phyloP scores from a whole-genome alignment of 1,140 invertebrate species.

The Drosophila bipectinata region DNA sequence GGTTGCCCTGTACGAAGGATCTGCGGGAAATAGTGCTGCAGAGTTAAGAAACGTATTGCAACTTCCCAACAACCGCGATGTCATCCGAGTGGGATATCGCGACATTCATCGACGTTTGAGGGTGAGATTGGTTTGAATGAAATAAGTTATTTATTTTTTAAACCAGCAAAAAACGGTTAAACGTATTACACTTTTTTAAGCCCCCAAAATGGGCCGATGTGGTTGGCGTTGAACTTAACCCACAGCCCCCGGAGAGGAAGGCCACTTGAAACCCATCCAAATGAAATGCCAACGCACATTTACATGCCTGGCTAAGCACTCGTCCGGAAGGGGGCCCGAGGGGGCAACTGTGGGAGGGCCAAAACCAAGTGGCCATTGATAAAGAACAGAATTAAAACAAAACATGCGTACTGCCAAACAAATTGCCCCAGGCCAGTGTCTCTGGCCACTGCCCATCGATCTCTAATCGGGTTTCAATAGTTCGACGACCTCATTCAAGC shows the following conservation, averaged over 20 bases:
- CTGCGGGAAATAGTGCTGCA: slow-evolving; percentile 87
- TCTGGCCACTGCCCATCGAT: slow-evolving; percentile 40
- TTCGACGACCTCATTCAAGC: slow-evolving; percentile 60
- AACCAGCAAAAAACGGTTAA: not conserved
- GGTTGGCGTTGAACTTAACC: slow-evolving; percentile 48
- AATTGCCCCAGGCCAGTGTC: slow-evolving; percentile 39
- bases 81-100: slow-evolving; percentile 90
- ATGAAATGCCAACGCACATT: slow-evolving; percentile 47
- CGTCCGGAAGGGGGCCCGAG: not conserved
- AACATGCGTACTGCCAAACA: slow-evolving; percentile 22
- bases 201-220: slow-evolving; percentile 12
- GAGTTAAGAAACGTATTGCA: slow-evolving; percentile 88
- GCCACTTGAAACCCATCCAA: slow-evolving; percentile 9
- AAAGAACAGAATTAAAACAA: slow-evolving; percentile 35
- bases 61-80: slow-evolving; percentile 88
- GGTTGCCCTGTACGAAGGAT: slow-evolving; percentile 90
- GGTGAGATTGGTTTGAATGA: slow-evolving; percentile 84
- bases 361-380: slow-evolving; percentile 53
- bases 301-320: slow-evolving; percentile 66
- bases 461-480: slow-evolving; percentile 53
- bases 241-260: slow-evolving; percentile 31
- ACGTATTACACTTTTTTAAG: not conserved
- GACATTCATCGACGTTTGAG: slow-evolving; percentile 91
- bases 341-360: not conserved
- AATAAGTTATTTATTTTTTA: not conserved